These are phyloP conservation scores for Corvus cornix DNA, from an alignment of 2,113 vertebrate species.

Conservation along the genomic window DNA sequence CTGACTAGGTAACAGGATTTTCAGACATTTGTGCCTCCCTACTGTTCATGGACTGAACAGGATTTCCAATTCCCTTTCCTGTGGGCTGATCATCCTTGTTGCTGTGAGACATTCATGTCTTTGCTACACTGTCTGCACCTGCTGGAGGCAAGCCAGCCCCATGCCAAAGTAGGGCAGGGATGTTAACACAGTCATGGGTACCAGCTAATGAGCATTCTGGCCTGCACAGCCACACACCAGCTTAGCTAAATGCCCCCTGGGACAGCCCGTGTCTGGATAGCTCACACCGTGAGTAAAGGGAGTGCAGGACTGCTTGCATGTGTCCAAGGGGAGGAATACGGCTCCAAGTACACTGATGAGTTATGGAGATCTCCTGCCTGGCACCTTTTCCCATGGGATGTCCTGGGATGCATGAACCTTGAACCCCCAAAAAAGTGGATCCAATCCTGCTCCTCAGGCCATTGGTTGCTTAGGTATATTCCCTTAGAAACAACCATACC, in stretches of 20 bases:
- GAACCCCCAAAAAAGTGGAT: not conserved
- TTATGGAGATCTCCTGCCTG: not conserved
- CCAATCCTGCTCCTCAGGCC: not conserved
- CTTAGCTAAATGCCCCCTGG: not conserved
- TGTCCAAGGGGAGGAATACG: not conserved
- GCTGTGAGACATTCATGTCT: accelerated
- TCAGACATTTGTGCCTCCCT: not conserved
- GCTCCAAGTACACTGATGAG: not conserved
- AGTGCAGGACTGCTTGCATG: not conserved
- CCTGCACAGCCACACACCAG: not conserved
- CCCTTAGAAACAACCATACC: not conserved
- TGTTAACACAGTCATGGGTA: not conserved
- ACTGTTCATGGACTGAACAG: not conserved
- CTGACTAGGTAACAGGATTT: not conserved
- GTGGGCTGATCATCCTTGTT: not conserved
- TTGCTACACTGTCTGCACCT: not conserved
- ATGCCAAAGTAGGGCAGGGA: not conserved
- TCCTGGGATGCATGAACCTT: not conserved
- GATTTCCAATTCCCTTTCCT: not conserved
- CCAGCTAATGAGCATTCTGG: not conserved
- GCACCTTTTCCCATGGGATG: not conserved
- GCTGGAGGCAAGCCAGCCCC: not conserved
- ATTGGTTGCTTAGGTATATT: not conserved
- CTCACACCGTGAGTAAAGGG: not conserved
- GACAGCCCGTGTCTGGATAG: not conserved